Conservation (phyloP, 2,113 vertebrate species). For the Mugil cephalus region DNA sequence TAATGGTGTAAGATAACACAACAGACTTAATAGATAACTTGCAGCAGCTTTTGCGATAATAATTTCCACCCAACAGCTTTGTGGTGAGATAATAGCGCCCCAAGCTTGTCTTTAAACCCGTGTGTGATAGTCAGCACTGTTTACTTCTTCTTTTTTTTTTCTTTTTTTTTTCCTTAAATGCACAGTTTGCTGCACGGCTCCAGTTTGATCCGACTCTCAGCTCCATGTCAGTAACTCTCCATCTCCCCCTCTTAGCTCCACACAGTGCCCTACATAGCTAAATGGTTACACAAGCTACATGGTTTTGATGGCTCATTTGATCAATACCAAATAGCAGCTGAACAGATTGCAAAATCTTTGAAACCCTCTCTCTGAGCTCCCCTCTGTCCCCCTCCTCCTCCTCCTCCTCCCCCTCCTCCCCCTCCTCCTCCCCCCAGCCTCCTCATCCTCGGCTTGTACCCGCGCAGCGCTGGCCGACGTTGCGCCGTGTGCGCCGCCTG, state of each 20-base stretch:
- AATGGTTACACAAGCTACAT: neutral
- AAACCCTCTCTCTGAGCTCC: neutral
- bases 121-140: neutral
- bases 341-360: neutral
- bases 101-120: slow-evolving; percentile 21
- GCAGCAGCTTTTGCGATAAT: slow-evolving; percentile 7
- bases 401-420: no score
- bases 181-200: slow-evolving; percentile 13
- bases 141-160: neutral
- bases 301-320: neutral
- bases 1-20: slow-evolving; percentile 7
- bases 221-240: slow-evolving; percentile 5
- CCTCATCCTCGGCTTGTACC: neutral
- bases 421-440: neutral
- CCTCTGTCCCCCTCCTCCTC: no score
- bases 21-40: slow-evolving; percentile 21
- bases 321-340: neutral
- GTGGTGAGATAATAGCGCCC: slow-evolving; percentile 18
- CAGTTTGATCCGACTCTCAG: slow-evolving; percentile 8
- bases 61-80: slow-evolving; percentile 15
- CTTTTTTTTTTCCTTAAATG: slow-evolving; percentile 29
- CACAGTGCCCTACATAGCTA: neutral
- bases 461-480: neutral
- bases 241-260: neutral
- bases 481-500: neutral